phyloP scores from a whole-genome alignment of 2,888 invertebrate species.

The Cataglyphis livida region DNA sequence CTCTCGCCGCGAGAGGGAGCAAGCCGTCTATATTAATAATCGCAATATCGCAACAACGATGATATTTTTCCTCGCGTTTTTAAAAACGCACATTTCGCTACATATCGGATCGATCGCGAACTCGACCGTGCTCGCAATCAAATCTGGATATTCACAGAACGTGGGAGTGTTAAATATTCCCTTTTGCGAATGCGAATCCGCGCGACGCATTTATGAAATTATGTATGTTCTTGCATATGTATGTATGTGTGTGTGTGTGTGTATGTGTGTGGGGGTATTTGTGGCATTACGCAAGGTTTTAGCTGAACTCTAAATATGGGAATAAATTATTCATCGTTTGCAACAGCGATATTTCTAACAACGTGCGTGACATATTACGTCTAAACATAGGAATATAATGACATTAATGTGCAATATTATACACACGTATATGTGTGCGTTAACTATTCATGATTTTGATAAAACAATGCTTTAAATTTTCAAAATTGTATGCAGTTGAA shows the following conservation, averaged over 20 bases:
- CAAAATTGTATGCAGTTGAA: background rate
- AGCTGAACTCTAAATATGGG: background rate
- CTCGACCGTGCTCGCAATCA: background rate
- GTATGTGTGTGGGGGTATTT: background rate
- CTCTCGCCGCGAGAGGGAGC: background rate
- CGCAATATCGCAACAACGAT: background rate
- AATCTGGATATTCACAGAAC: background rate
- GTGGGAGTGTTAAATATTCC: conserved; percentile 1
- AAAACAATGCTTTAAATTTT: background rate
- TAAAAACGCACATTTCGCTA: background rate
- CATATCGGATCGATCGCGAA: background rate
- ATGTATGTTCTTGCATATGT: background rate
- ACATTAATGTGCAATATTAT: background rate
- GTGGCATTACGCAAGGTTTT: conserved; percentile 11
- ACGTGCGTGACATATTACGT: background rate
- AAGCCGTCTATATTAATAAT: conserved; percentile 18
- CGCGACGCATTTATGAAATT: background rate
- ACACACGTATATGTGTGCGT: background rate
- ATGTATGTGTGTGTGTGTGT: background rate
- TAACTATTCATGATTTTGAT: background rate
- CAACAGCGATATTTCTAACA: conserved; percentile 27
- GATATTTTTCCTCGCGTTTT: background rate
- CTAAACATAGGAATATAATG: background rate
- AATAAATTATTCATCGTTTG: conserved; percentile 42
- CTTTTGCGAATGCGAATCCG: conserved; percentile 24